These are phyloP conservation scores for Edolisoma coerulescens DNA, from an alignment of 2,113 vertebrate species.

Conservation along the genomic window DNA sequence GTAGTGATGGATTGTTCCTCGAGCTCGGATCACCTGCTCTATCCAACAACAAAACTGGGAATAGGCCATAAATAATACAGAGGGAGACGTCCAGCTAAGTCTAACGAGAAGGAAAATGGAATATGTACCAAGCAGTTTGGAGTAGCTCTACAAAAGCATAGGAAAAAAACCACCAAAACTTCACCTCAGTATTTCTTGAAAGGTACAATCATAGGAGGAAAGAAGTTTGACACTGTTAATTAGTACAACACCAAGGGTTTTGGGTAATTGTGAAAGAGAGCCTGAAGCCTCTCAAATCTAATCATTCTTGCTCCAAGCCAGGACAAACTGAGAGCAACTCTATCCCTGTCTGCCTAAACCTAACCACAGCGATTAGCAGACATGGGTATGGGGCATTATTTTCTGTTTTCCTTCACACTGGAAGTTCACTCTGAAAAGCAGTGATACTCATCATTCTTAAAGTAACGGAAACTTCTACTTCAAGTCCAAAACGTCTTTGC, in stretches of 20 bases:
- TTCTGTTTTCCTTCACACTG: background rate
- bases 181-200: background rate
- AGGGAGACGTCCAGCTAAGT: background rate
- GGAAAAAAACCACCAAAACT: background rate
- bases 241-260: too few relatives aligned
- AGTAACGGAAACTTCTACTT: background rate
- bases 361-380: background rate
- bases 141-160: background rate
- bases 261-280: background rate
- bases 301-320: background rate
- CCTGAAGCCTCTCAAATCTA: background rate
- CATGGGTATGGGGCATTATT: accelerated
- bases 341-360: background rate
- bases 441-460: background rate
- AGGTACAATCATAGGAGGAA: background rate
- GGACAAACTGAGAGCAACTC: background rate
- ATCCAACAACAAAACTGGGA: background rate
- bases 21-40: background rate
- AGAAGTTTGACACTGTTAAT: background rate
- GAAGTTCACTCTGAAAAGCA: background rate
- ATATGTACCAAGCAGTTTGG: background rate
- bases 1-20: background rate
- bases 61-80: background rate
- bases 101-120: background rate
- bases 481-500: background rate